Base-by-base conservation (phyloP, 1,140 invertebrate species). In the Akabosia matsudoensis region DNA sequence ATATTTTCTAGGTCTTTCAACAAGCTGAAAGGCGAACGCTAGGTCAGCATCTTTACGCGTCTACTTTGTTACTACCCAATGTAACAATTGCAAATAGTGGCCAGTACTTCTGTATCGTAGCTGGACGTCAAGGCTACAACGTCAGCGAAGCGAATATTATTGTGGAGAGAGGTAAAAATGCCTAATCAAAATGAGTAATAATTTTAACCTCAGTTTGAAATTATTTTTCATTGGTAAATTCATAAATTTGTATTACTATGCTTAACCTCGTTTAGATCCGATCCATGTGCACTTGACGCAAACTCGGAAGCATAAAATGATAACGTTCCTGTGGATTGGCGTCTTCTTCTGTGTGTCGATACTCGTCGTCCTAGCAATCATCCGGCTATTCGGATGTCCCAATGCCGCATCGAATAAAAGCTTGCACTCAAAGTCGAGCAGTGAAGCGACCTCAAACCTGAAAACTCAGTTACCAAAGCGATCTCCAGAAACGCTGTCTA, bases 31-130 rank as follows among this genome's bases (percentile, higher is more conserved):
- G 73, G 13, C 70, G 67, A 51, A 30, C 37, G 13, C 34, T n/a
- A 18, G 61, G 33, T 0, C 76, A 74, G 52, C 34, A 79, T 61
- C 33, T 76, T 13, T 81, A 76, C 71, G 52, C 64, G 3, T 78
- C 76, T 0, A 75, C 71, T 26, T 56, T 79, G 24, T 28, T 51
- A 2, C 52, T 81, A 24, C 79, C n/a, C 33, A 79, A 79, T 77
- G 80, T 78, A 28, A 74, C 74, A 0, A n/a, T 26, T 26, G 37
- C 14, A 10, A 76, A 78, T 33, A 37, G 76, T 34, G 80, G 80
- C 22, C 67, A 33, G 52, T 81, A 81, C 33, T 34, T 52, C 34
- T 81, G 80, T 73, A 74, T 72, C 10, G 76, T 78, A 0, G 70
- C 74, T 7, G 64, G 26, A 30, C 51, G 37, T 30, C 37, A 54